Evolutionary conservation across 1,140 invertebrate species (phyloP), one percentile per base, ranked within the genome.

Genomic region (Ditylenchus dipsaci): DNA sequence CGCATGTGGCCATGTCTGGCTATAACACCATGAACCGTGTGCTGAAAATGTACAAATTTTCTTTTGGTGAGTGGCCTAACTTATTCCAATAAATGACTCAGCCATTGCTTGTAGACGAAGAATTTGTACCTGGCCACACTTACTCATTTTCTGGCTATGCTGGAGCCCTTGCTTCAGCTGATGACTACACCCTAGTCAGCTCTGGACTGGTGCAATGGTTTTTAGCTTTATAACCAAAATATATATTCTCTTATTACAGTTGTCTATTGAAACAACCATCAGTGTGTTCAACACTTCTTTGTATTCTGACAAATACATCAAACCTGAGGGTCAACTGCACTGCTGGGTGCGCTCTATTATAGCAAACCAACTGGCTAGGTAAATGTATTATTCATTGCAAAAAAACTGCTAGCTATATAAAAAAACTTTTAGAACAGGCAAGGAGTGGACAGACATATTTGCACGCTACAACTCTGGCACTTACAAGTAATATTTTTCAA

Each of bases 61-160:
- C 75, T 26, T 81, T 76, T 68, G 63, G 79, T 81, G 61, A 65
- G 69, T 58, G 8, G 7, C n/a, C 17, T 15, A 1, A 53, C 49
- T 17, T 45, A 13, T 53, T 17, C n/a, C 3, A 53, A 53, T 53
- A 53, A 53, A 53, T 21, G n/a, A n/a, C n/a, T n/a, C n/a, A n/a
- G n/a, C n/a, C n/a, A 19, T 61, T 61, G 29, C 29, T 68, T 69
- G 17, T 38, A 73, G 72, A 76, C 29, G 60, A 68, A 43, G 59
- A 53, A 38, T 11, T 38, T 17, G 76, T 77, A n/a, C 72, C 72
- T 33, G 90, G 89, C 0, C 83, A 84, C 64, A 86, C 88, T 11
- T 87, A 91, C 65, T 87, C 88, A 8, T 92, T 93, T 84, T 90
- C 91, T 0, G 90, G 91, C 0, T 95, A 94, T 83, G 92, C 93